Evolutionary conservation across 2,797 vertebrate genomes (phyloP).

Genomic region (Fratercula arctica): DNA sequence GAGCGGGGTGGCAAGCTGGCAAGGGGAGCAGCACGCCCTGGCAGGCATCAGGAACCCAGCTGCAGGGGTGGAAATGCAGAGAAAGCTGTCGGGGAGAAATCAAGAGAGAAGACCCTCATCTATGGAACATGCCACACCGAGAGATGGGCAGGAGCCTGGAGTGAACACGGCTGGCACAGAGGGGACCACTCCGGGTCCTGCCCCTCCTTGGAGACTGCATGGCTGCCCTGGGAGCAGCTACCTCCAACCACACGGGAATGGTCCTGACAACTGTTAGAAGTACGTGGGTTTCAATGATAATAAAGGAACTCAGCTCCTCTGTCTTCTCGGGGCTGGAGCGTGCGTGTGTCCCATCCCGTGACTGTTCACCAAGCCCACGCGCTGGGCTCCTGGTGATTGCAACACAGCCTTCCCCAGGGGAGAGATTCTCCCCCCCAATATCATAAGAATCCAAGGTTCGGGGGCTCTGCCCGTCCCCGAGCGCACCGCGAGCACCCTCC

Average conservation of each 20-base stretch:
- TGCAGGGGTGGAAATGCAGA: background rate
- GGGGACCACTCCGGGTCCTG: background rate
- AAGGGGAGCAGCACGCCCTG: background rate
- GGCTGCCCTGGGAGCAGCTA: background rate
- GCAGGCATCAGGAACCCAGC: background rate
- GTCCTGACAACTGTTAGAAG: background rate
- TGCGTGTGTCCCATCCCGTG: background rate
- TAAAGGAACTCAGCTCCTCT: background rate
- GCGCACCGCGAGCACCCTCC: background rate
- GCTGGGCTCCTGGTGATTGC: background rate
- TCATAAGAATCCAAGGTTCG: fast-evolving
- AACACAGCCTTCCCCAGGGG: background rate
- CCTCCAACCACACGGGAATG: background rate
- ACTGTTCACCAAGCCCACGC: background rate
- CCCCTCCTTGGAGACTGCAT: background rate
- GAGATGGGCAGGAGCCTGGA: background rate
- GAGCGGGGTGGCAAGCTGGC: background rate
- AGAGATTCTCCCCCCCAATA: background rate
- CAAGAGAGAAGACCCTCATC: background rate
- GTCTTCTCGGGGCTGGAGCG: background rate
- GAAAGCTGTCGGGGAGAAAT: background rate
- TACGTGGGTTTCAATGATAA: background rate
- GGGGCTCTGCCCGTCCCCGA: background rate
- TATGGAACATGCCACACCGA: background rate
- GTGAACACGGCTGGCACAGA: background rate